A percentile compares a stretch with the other conserved stretches of the same genome.
Evolutionary conservation across 2,888 invertebrate species (phyloP).

Genomic region (Epinotia ramella): DNA sequence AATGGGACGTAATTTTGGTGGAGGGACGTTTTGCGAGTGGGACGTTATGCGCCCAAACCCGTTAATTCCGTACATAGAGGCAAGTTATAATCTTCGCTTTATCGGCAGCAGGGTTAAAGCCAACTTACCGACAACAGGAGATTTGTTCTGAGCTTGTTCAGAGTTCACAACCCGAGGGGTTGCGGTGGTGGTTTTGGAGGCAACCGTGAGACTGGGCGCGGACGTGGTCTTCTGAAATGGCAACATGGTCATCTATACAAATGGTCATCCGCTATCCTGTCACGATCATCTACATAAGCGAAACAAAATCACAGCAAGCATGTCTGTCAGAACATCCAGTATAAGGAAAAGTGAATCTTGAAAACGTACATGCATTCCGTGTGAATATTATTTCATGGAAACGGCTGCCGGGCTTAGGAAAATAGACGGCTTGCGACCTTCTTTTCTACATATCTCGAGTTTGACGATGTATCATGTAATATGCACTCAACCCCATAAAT

Average conservation of each 20-base stretch:
- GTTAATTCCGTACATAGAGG: no score
- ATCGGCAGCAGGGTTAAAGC: neutral
- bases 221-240: constrained; percentile 66
- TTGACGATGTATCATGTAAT: no score
- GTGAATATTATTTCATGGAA: no score
- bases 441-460: no score
- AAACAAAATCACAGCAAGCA: neutral
- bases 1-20: no score
- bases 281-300: neutral
- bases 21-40: no score
- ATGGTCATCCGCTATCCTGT: neutral
- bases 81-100: neutral
- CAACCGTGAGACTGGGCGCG: constrained; percentile 66
- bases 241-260: constrained; percentile 43
- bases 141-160: constrained; percentile 52
- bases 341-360: neutral
- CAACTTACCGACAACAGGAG: constrained; percentile 69
- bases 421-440: neutral
- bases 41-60: no score
- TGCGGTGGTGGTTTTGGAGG: constrained; percentile 62
- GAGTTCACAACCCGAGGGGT: constrained; percentile 58
- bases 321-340: neutral
- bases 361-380: neutral
- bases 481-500: no score
- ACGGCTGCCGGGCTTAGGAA: neutral